Base-by-base conservation (phyloP, 2,797 vertebrate genomes). In the Huso huso region DNA sequence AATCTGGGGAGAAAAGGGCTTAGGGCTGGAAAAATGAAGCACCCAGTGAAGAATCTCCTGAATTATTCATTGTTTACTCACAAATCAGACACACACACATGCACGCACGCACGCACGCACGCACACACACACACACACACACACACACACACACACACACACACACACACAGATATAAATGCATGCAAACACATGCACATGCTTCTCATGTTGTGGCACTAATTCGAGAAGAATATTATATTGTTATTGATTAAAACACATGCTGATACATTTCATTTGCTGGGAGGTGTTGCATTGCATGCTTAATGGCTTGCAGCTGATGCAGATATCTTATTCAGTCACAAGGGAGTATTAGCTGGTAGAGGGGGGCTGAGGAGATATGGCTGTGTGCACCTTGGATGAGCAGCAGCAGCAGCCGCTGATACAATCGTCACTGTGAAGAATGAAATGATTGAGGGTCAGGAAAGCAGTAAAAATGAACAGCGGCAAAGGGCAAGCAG, bases 161-260 rank as follows among this genome's bases (percentile, higher is more conserved):
- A 37, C 23, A 3, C 23, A 37, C 23, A 37, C 23, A 37, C 23
- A 37, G 4, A 37, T 37, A 18, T 18, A 18, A 18, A 18, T 18
- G 15, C 15, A 18, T 18, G 15, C 15, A 18, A 18, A 18, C 15
- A 69, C 74, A 80, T 37, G 4, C 57, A 65, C 15, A 62, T 49
- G 37, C 75, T 81, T 82, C 72, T 62, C 71, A 73, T 80, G 75
- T 78, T 71, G 51, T 73, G 74, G 69, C 78, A 69, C 83, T 88
- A 84, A 84, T 87, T 89, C 84, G 77, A 79, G 75, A 79, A 77
- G 73, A 82, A 83, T 84, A 85, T 88, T 82, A 81, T 79, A 79
- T 79, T 77, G 68, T 84, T 88, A 89, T 88, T 87, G 86, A 88
- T 88, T 86, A 78, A 74, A 83, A 53, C 73, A 75, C 78, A 87